Evolutionary conservation across 2,888 invertebrate species (phyloP).

Genomic region (Nemapogon koenigi): DNA sequence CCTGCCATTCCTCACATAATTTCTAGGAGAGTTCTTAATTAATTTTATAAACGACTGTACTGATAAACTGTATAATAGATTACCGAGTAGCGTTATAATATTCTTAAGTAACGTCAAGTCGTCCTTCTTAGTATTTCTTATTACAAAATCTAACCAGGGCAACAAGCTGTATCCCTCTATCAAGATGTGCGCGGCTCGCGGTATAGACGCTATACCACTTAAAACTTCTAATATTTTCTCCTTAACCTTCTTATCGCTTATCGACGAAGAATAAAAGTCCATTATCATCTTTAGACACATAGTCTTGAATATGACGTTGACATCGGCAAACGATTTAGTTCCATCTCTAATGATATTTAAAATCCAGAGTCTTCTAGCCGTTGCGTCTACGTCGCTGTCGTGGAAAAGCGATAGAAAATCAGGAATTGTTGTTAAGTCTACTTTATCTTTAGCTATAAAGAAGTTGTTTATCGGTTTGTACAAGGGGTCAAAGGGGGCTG

Average conservation of each 20-base stretch:
- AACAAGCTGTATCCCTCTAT: slow-evolving; percentile 73
- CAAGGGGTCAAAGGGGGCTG: slow-evolving; percentile 76
- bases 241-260: slow-evolving; percentile 69
- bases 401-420: slow-evolving; percentile 87
- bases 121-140: too few species aligned
- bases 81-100: too few species aligned
- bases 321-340: slow-evolving; percentile 76
- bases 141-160: too few species aligned
- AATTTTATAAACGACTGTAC: too few species aligned
- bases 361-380: slow-evolving; percentile 78
- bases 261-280: slow-evolving; percentile 69
- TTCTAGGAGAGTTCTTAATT: too few species aligned
- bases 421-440: slow-evolving; percentile 82
- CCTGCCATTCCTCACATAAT: too few species aligned
- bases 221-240: slow-evolving; percentile 72
- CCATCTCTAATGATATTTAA: slow-evolving; percentile 79
- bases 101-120: too few species aligned
- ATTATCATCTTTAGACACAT: slow-evolving; percentile 80
- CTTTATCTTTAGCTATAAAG: slow-evolving; percentile 76
- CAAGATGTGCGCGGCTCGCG: slow-evolving; percentile 69
- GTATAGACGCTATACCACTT: slow-evolving; percentile 67
- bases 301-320: slow-evolving; percentile 74
- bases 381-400: slow-evolving; percentile 74
- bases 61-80: too few species aligned
- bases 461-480: slow-evolving; percentile 82